Base-by-base conservation (phyloP, 2,797 vertebrate genomes). In the Salmo trutta region DNA sequence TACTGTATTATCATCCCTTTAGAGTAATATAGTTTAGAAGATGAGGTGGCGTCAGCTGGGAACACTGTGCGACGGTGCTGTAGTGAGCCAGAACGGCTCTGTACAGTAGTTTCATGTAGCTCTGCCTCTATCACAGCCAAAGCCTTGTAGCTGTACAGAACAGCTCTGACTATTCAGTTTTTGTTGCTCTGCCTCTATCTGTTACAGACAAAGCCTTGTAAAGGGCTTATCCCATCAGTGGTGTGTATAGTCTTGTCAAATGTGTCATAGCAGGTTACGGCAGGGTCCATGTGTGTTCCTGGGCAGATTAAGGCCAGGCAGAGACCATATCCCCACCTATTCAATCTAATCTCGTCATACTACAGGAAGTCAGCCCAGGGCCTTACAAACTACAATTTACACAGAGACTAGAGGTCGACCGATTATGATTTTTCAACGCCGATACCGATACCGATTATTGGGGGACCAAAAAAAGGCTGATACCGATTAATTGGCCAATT, bases 251-350 rank as follows among this genome's bases (percentile, higher is more conserved):
- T 31, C 65, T 31, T 29, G 15, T 67, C 27, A 17, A 31, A 68
- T 33, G 15, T 68, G 66, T 33, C 24, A 31, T 67, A 29, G 16
- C 24, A 5, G 27, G 27, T 5, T 67, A 33, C 6, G 31, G 29
- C 15, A 31, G 15, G 5, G 66, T 68, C 15, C 31, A 33, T 36
- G 66, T 68, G 66, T 68, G 66, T 31, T 15, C 16, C 66, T 33
- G 66, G 29, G 66, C 27, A 77, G 81, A 85, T 81, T 83, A 85
- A 79, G 77, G 70, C 36, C 75, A 74, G 65, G 79, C 27, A 64
- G 52, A n/a, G 12, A 70, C 8, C n/a, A 64, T 75, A 65, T 51
- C 59, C 56, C 56, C 80, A 73, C 65, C 66, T 71, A 53, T 62
- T 59, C n/a, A 52, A 31, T 71, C 69, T 79, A 85, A 83, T 81